Conservation (phyloP, 2,113 vertebrate genomes). For the Hyperopisus bebe region DNA sequence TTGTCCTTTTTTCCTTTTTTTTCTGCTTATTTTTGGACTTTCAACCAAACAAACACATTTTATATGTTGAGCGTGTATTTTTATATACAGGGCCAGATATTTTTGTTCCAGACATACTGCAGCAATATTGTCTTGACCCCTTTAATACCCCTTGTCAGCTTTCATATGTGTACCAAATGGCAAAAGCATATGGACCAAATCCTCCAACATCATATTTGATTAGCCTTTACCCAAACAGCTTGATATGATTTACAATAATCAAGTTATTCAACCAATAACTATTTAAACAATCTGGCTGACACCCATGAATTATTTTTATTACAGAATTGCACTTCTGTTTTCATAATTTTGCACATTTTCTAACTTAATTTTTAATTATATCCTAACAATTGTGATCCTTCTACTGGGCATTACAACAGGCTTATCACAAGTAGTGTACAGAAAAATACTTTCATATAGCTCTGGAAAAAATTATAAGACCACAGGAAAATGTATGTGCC, state of each 20-base stretch:
- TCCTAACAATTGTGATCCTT: neutral
- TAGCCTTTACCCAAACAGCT: neutral
- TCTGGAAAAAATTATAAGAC: too few species aligned
- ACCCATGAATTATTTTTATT: neutral
- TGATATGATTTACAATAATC: neutral
- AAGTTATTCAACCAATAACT: neutral
- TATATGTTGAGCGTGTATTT: neutral
- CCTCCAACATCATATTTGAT: neutral
- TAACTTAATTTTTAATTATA: neutral
- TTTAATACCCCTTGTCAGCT: neutral
- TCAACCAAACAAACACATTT: neutral
- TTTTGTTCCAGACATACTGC: neutral
- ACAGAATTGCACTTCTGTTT: neutral
- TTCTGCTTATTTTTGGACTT: neutral
- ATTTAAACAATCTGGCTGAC: neutral
- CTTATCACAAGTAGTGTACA: neutral
- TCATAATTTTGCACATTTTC: neutral
- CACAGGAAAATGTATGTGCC: too few species aligned
- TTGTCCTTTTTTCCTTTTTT: neutral
- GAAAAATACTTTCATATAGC: neutral
- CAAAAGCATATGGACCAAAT: neutral
- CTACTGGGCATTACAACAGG: neutral
- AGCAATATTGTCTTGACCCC: neutral
- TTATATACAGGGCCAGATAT: neutral
- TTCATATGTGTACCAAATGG: neutral